Evolutionary conservation across 92 coral and sea anemone species (phyloP), one percentile per base, ranked within the genome.

Genomic region (Palythoa grandiflora): DNA sequence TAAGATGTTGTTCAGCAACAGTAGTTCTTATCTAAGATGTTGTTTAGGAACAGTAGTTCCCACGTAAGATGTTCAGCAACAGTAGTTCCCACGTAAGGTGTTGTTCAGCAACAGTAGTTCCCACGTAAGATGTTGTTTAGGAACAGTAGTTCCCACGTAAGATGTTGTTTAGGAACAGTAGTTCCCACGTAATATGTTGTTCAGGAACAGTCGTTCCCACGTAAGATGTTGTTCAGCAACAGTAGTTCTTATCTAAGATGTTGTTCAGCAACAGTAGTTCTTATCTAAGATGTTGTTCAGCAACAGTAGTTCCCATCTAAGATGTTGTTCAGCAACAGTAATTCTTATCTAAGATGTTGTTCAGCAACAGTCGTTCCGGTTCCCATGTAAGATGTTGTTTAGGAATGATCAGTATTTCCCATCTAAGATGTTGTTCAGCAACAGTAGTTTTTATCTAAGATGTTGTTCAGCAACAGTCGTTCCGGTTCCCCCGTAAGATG

Each of bases 201-300:
- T 59, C 3, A 59, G 12, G 19, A 59, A 59, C 1, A 14, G 65
- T 59, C 1, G 65, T 59, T 14, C n/a, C 65, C 16, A 59, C 5
- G 65, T 8, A 10, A 59, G 19, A 10, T 4, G 65, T 14, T 59
- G 17, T 10, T 59, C 19, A 59, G 65, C 14, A 3, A 2, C n/a
- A 12, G 15, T 57, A 12, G 16, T 57, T 57, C 63, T 14, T 2
- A 57, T 0, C 13, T 6, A 2, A 57, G 65, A 8, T 12, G n/a
- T 57, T 57, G 48, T 6, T 44, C 6, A 57, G 13, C 4, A 59
- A 59, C 81, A 57, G 87, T 89, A 28, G 94, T 89, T 36, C 98
- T 95, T 52, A 94, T 87, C 95, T 92, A 89, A 92, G 92, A 70
- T 38, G 17, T n/a, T 73, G 21, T 0, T 10, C 14, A 59, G 19